phyloP scores from a whole-genome alignment of 2,888 invertebrate species.

The Drosophila anomalata region DNA sequence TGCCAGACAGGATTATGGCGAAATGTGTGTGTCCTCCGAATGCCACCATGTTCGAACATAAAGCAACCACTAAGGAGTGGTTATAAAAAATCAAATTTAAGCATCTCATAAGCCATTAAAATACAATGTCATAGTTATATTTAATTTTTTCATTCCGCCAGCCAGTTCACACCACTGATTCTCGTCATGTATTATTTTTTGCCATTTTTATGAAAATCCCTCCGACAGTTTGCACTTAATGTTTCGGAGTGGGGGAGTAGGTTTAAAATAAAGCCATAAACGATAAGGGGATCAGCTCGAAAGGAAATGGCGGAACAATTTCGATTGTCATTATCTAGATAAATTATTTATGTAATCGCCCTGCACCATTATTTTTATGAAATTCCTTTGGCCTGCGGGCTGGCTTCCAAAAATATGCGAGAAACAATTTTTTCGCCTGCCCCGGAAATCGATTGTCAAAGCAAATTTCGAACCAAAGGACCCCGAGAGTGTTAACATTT shows the following conservation, averaged over 20 bases:
- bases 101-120: conserved; percentile 30
- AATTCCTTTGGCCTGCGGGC: conserved; percentile 29
- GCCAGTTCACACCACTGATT: background rate
- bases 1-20: conserved; percentile 21
- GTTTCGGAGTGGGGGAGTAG: background rate
- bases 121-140: conserved; percentile 44
- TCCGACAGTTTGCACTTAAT: conserved; percentile 34
- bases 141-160: conserved; percentile 22
- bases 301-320: conserved; percentile 21
- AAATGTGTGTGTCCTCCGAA: conserved; percentile 21
- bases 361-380: conserved; percentile 41
- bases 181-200: conserved; percentile 2
- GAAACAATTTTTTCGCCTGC: conserved; percentile 35
- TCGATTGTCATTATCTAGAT: conserved; percentile 47
- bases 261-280: conserved; percentile 29
- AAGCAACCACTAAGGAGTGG: conserved; percentile 27
- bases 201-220: conserved; percentile 21
- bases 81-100: conserved; percentile 48
- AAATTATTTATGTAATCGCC: conserved; percentile 53
- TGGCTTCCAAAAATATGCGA: conserved; percentile 49
- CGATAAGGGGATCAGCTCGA: conserved; percentile 10
- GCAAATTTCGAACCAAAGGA: conserved; percentile 24
- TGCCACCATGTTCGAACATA: conserved; percentile 17
- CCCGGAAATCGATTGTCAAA: conserved; percentile 42
- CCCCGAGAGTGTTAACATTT: conserved; percentile 20